Evolutionary conservation across 1,140 invertebrate species (phyloP).

Genomic region (Copidosoma floridanum): DNA sequence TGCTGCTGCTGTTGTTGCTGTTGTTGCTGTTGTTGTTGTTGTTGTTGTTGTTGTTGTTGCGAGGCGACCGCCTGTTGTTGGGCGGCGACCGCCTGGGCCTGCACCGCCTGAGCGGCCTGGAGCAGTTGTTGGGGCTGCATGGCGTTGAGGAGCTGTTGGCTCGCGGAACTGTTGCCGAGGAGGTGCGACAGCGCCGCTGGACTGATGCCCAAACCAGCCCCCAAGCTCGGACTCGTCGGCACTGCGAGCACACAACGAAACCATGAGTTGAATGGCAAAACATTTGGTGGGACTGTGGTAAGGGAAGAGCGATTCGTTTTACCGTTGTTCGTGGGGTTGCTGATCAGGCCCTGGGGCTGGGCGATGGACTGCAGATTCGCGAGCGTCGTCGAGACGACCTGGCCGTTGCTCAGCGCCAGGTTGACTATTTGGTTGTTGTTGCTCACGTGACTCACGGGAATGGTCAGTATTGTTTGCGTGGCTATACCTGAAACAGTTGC

Average conservation of each 20-base stretch:
- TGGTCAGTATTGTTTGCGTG: conserved; percentile 90
- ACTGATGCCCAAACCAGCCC: conserved; percentile 57
- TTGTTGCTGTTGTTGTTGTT: conserved; percentile 48
- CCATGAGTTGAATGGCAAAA: no score
- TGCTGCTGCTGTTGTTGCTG: conserved; percentile 39
- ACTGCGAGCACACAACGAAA: conserved; percentile 46
- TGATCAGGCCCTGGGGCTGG: conserved; percentile 65
- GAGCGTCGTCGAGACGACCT: conserved; percentile 81
- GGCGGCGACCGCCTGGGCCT: conserved; percentile 42
- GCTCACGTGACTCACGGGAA: conserved; percentile 77
- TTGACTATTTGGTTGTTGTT: conserved; percentile 82
- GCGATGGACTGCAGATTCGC: conserved; percentile 78
- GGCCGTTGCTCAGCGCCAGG: conserved; percentile 74
- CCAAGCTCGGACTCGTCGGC: conserved; percentile 57
- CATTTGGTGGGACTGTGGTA: no score
- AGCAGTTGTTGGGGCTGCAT: conserved; percentile 62
- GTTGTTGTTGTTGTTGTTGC: conserved; percentile 44
- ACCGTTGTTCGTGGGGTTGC: conserved; percentile 59
- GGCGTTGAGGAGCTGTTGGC: conserved; percentile 64
- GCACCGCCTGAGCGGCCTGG: conserved; percentile 51
- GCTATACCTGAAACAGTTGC: conserved; percentile 73
- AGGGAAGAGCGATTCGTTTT: conserved; percentile 27
- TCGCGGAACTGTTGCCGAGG: conserved; percentile 65
- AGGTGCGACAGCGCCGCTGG: conserved; percentile 67
- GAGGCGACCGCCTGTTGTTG: conserved; percentile 37